Evolutionary conservation across 2,797 vertebrate genomes (phyloP).

Genomic region (Mus caroli): DNA sequence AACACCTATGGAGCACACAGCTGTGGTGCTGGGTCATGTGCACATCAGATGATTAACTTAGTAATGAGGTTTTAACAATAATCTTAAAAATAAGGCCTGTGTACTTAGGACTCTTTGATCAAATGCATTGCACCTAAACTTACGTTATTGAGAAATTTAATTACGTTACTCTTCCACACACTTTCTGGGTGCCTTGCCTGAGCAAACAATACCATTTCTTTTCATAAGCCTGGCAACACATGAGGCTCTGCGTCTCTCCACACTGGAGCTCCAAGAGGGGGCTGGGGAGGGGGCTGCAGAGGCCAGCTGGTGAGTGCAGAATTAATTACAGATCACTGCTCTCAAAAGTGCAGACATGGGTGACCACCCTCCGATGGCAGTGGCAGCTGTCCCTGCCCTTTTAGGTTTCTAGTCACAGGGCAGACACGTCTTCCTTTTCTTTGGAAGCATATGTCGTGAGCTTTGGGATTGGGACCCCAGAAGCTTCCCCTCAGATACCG

Average conservation of each 20-base stretch:
- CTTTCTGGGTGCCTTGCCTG: conserved; percentile 53
- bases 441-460: conserved; percentile 60
- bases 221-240: conserved; percentile 23
- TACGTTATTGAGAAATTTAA: conserved; percentile 9
- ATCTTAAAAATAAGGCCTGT: conserved; percentile 64
- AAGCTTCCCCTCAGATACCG: conserved; percentile 28
- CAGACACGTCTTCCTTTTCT: conserved; percentile 62
- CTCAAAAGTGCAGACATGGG: conserved; percentile 64
- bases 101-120: conserved; percentile 68
- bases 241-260: not conserved
- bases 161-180: conserved; percentile 3
- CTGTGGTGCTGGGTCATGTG: not conserved
- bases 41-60: conserved; percentile 41
- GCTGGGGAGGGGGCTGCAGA: not conserved
- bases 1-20: conserved; percentile 7
- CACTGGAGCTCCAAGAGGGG: not conserved
- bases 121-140: conserved; percentile 64
- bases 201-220: conserved; percentile 44
- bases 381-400: conserved; percentile 44
- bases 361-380: conserved; percentile 23
- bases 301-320: conserved; percentile 59
- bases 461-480: conserved; percentile 22
- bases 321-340: conserved; percentile 65
- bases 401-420: conserved; percentile 58
- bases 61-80: conserved; percentile 66